These are phyloP conservation scores for Acronicta alni DNA, from an alignment of 2,888 invertebrate genomes.

Conservation along the genomic window DNA sequence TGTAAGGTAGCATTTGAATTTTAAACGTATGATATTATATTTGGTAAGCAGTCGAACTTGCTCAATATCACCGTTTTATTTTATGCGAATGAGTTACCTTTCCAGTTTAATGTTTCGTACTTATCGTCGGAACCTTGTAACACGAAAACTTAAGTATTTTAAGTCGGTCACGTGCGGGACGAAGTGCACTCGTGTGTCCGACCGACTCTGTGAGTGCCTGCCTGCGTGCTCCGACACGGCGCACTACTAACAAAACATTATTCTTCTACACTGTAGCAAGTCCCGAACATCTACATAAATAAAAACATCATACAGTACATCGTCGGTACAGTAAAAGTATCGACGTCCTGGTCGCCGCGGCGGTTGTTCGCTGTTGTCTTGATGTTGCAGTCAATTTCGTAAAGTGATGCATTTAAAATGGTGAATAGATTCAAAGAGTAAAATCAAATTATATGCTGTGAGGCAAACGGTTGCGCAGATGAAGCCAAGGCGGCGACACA, in stretches of 20 bases:
- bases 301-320: too few relatives aligned
- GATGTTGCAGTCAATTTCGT: conserved; percentile 22
- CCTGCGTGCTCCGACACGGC: too few relatives aligned
- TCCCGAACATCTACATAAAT: too few relatives aligned
- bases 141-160: conserved; percentile 1
- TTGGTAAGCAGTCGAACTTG: conserved; percentile 47
- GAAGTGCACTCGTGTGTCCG: too few relatives aligned
- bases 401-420: conserved; percentile 21
- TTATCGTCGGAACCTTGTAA: conserved; percentile 15
- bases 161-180: neutral
- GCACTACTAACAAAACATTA: too few relatives aligned
- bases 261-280: too few relatives aligned
- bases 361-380: neutral
- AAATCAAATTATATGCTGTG: conserved; percentile 38
- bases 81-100: conserved; percentile 50
- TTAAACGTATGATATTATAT: conserved; percentile 48
- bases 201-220: too few relatives aligned
- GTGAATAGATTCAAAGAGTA: conserved; percentile 11
- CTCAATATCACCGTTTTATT: conserved; percentile 40
- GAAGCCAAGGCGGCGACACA: conserved; percentile 2
- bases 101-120: conserved; percentile 18
- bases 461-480: conserved; percentile 32
- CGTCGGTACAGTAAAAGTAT: too few relatives aligned
- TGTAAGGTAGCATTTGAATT: conserved; percentile 40
- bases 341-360: too few relatives aligned